Evolutionary conservation across 2,888 invertebrate genomes (phyloP).

Genomic region (Ariolimax columbianus): DNA sequence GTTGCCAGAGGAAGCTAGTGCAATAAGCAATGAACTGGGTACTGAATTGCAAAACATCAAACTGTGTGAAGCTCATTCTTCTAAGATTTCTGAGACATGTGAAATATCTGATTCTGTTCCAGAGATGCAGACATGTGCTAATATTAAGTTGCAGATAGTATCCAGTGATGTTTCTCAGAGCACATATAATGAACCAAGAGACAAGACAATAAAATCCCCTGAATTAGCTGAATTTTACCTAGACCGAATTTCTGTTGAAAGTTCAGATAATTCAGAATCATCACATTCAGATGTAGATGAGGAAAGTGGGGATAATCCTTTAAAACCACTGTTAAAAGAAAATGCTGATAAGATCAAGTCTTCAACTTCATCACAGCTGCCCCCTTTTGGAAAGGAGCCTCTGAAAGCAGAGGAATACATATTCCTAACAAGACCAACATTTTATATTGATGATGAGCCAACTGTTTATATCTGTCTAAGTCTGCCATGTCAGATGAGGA

Average conservation of each 20-base stretch:
- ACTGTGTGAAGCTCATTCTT: neutral
- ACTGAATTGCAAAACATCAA: neutral
- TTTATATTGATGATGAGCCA: neutral
- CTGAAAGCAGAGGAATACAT: conserved; percentile 24
- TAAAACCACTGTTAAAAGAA: neutral
- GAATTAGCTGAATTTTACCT: neutral
- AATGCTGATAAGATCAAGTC: neutral
- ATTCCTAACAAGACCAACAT: neutral
- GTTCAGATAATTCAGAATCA: neutral
- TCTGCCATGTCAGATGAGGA: no score
- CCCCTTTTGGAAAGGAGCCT: conserved; percentile 14
- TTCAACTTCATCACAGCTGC: neutral
- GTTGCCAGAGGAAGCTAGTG: neutral
- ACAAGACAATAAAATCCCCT: neutral
- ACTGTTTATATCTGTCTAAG: neutral
- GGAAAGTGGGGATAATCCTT: neutral
- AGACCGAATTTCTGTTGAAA: neutral
- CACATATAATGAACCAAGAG: neutral
- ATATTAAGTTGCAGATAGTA: neutral
- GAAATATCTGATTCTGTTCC: neutral
- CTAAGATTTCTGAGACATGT: neutral
- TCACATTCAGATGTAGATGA: neutral
- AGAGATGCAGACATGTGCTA: neutral
- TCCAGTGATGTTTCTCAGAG: neutral
- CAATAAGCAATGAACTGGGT: neutral